These are phyloP conservation scores for Chrysolina americana DNA, from an alignment of 2,888 invertebrate species.

Conservation along the genomic window DNA sequence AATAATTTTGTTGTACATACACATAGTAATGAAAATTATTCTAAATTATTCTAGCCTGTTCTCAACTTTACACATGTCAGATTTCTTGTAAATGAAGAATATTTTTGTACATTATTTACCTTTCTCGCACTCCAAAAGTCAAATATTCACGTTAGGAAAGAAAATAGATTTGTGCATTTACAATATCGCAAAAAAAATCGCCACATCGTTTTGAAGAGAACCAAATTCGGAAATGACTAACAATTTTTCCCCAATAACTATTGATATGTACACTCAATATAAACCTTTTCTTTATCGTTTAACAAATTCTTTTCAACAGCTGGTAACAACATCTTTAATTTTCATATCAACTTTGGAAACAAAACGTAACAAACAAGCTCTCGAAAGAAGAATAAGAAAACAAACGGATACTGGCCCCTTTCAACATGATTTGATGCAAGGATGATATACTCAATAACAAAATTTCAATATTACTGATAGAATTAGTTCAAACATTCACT, in stretches of 20 bases:
- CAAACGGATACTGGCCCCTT: slow-evolving; percentile 44
- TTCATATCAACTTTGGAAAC: slow-evolving; percentile 28
- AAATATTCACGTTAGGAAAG: not conserved
- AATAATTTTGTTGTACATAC: slow-evolving; percentile 23
- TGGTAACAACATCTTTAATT: slow-evolving; percentile 13
- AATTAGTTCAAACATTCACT: not conserved
- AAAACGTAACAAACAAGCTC: slow-evolving; percentile 34
- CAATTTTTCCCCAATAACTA: not conserved
- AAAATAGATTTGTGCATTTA: slow-evolving; percentile 15
- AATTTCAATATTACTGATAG: not conserved
- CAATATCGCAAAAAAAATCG: slow-evolving; percentile 16
- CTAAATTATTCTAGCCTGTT: slow-evolving; percentile 16
- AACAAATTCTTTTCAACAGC: slow-evolving; percentile 16
- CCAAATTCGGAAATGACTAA: slow-evolving; percentile 10
- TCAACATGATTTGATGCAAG: slow-evolving; percentile 38
- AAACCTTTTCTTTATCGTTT: slow-evolving; percentile 7
- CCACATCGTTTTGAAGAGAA: slow-evolving; percentile 5
- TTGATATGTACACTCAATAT: slow-evolving; percentile 28
- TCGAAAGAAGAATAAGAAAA: slow-evolving; percentile 29
- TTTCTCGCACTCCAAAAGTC: slow-evolving; percentile 30
- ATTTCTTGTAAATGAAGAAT: slow-evolving; percentile 24
- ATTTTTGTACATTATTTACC: slow-evolving; percentile 40
- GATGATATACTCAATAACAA: slow-evolving; percentile 15
- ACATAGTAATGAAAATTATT: slow-evolving; percentile 18
- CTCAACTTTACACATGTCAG: slow-evolving; percentile 6